Evolutionary conservation across 2,113 vertebrate genomes (phyloP), one percentile per base, ranked within the genome.

Genomic region (Polypterus bichir): DNA sequence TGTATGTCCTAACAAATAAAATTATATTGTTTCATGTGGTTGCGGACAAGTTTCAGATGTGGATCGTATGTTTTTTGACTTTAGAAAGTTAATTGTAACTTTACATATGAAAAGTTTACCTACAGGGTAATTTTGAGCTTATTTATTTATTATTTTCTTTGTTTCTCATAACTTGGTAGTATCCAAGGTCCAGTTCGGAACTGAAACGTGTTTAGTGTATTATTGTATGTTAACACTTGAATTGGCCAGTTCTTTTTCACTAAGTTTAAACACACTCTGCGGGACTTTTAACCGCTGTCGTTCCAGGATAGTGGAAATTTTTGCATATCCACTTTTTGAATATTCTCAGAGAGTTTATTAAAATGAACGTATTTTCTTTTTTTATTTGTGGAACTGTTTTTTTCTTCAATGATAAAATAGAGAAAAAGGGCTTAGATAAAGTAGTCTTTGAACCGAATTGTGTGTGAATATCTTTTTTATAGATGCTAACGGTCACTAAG

Each of bases 401-500:
- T 47, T 48, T 54, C 62, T 59, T 54, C 59, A 49, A 60, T 51
- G 51, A 60, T 45, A 9, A 46, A 66, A 62, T 51, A 55, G 49
- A 64, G 57, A 60, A 64, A 74, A 74, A 73, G 75, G 72, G 70
- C 74, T 76, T 70, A 62, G 62, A 69, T 69, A 66, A 66, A 62
- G 68, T 63, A 27, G 44, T 3, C 44, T 58, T 45, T 58, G 3
- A 52, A 52, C 51, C 7, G 7, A 52, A 45, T 7, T 58, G n/a
- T 68, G 60, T 9, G 44, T 63, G 7, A 9, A n/a, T 57, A 27
- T 27, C 27, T 54, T 62, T 57, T 66, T 44, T 49, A 58, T 59
- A 55, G 71, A 68, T 65, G 66, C 57, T 63, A 65, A 68, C 59
- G 66, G 64, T 61, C 68, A 61, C 66, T 63, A 63, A 51, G 44